Evolutionary conservation across 2,797 vertebrate species (phyloP).

Genomic region (Corythornis leucogaster): DNA sequence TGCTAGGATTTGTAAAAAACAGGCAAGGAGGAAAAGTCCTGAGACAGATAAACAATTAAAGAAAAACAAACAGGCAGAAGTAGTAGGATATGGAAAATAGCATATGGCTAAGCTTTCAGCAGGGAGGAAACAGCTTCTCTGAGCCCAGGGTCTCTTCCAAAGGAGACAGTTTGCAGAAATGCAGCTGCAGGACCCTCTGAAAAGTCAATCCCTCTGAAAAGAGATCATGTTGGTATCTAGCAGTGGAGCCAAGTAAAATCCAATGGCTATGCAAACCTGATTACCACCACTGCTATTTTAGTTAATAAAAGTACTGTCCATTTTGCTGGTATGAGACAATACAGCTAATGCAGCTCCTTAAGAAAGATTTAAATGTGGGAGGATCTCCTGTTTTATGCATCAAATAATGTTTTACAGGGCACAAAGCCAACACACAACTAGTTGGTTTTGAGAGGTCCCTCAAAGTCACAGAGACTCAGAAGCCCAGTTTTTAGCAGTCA

Average conservation of each 20-base stretch:
- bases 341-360: not conserved
- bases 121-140: not conserved
- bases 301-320: not conserved
- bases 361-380: not conserved
- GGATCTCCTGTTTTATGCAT: not conserved
- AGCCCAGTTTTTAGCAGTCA: not conserved
- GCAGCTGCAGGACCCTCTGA: not conserved
- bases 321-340: not conserved
- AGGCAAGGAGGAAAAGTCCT: constrained; percentile 29
- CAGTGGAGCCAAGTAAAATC: not conserved
- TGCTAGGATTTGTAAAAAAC: constrained; percentile 22
- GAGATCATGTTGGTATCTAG: not conserved
- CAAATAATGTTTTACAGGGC: not conserved
- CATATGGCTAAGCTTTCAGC: not conserved
- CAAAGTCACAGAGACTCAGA: not conserved
- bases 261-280: not conserved
- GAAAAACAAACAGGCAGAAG: not conserved
- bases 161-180: not conserved
- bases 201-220: not conserved
- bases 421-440: not conserved
- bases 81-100: not conserved
- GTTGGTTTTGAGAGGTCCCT: not conserved
- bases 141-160: not conserved
- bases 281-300: not conserved
- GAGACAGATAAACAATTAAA: constrained; percentile 46